Conservation (phyloP, 1,140 invertebrate species). For the Drosophila orosa region DNA sequence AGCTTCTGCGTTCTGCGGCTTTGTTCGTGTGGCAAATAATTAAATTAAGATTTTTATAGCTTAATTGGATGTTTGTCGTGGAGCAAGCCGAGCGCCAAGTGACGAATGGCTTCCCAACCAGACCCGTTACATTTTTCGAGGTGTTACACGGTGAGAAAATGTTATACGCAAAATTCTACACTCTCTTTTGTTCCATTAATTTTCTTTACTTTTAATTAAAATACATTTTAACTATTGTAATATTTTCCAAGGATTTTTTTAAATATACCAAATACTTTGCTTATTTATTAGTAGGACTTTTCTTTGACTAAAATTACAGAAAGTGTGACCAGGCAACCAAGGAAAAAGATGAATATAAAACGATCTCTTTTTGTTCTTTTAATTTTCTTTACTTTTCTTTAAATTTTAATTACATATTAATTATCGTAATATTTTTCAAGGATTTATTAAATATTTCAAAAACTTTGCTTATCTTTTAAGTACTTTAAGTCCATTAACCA, state of each 20-base stretch:
- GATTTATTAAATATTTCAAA: background rate
- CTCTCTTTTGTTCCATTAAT: background rate
- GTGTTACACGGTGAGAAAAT: constrained; percentile 6
- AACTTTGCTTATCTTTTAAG: too few species aligned
- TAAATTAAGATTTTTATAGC: constrained; percentile 81
- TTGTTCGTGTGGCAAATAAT: constrained; percentile 80
- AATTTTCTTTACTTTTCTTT: background rate
- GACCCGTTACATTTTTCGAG: constrained; percentile 41
- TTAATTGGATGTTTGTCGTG: constrained; percentile 79
- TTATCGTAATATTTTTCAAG: background rate
- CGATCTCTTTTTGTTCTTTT: background rate
- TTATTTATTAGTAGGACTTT: too few species aligned
- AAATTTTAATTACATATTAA: too few species aligned
- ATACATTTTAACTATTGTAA: background rate
- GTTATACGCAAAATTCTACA: background rate
- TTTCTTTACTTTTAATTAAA: background rate
- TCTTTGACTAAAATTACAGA: too few species aligned
- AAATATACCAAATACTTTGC: background rate
- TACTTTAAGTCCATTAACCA: too few species aligned
- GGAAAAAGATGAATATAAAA: background rate
- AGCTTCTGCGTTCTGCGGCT: constrained; percentile 39
- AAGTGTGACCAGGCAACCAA: background rate
- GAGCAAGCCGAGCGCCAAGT: constrained; percentile 36
- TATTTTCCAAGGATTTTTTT: background rate
- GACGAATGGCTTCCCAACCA: constrained; percentile 36